Evolutionary conservation across 2,888 invertebrate genomes (phyloP).

Genomic region (Galeopsomyia nigrocyanea): DNA sequence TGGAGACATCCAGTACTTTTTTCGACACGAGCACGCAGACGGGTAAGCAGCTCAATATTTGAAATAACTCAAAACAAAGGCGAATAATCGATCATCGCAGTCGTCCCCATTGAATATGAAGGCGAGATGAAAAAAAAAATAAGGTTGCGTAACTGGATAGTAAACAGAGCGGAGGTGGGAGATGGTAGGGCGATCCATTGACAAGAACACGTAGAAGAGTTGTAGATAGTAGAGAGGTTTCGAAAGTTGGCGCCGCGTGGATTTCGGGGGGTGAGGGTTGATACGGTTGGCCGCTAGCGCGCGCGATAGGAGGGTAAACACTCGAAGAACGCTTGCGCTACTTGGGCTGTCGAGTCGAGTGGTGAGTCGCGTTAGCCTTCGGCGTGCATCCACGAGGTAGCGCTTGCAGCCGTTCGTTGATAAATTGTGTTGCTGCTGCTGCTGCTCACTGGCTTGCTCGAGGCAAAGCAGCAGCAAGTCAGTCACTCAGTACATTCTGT

Average conservation of each 20-base stretch:
- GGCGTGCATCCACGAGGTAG: conserved; percentile 23
- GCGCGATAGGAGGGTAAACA: neutral
- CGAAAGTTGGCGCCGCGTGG: no score
- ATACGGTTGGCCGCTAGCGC: neutral
- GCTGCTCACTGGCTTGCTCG: conserved; percentile 20
- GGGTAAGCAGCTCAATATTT: conserved; percentile 74
- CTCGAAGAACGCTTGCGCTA: no score
- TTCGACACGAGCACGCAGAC: conserved; percentile 95
- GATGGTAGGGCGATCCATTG: no score
- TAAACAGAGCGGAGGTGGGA: no score
- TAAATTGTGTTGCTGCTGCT: conserved; percentile 42
- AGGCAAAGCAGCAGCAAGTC: neutral
- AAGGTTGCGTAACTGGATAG: no score
- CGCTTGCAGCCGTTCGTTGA: conserved; percentile 18
- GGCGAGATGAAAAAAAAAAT: no score
- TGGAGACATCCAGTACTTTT: conserved; percentile 92
- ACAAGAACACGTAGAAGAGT: no score
- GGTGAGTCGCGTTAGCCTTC: neutral
- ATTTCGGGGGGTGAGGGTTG: neutral
- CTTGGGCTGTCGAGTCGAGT: no score
- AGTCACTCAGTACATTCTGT: no score
- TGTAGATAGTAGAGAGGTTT: no score
- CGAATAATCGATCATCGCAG: no score
- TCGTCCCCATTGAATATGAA: no score
- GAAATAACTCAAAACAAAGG: neutral